Evolutionary conservation across 2,888 invertebrate genomes (phyloP).

Genomic region (Drosophila conformis): DNA sequence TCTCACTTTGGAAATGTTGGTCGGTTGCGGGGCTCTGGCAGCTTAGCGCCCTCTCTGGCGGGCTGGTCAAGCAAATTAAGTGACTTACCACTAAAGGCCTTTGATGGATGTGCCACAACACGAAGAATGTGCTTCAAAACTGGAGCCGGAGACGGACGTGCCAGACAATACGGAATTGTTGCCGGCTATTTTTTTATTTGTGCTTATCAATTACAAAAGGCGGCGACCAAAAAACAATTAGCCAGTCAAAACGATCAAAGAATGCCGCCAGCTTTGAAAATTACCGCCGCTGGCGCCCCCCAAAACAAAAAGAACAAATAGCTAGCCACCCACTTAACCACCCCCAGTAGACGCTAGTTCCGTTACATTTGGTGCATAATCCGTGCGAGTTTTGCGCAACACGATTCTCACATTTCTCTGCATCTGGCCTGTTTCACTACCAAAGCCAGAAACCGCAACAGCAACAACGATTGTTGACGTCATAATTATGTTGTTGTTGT

Average conservation of each 20-base stretch:
- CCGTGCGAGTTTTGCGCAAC: slow-evolving; percentile 30
- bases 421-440: slow-evolving; percentile 59
- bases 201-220: slow-evolving; percentile 76
- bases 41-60: slow-evolving; percentile 18
- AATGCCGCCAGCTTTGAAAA: slow-evolving; percentile 56
- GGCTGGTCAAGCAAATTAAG: slow-evolving; percentile 67
- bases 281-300: slow-evolving; percentile 70
- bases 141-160: slow-evolving; percentile 16
- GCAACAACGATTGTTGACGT: slow-evolving; percentile 56
- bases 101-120: slow-evolving; percentile 71
- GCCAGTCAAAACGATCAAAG: slow-evolving; percentile 69
- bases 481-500: slow-evolving; percentile 53
- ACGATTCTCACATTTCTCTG: slow-evolving; percentile 35
- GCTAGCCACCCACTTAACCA: neutral
- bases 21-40: slow-evolving; percentile 32
- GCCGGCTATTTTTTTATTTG: neutral
- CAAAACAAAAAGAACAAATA: neutral
- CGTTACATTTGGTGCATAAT: slow-evolving; percentile 48
- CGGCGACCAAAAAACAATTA: slow-evolving; percentile 69
- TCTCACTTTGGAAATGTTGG: slow-evolving; percentile 26
- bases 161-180: slow-evolving; percentile 53
- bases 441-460: slow-evolving; percentile 43
- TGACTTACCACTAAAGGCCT: slow-evolving; percentile 66
- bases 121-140: neutral
- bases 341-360: slow-evolving; percentile 20